Evolutionary conservation across 2,113 vertebrate species (phyloP).

Genomic region (Lophotis ruficrista): DNA sequence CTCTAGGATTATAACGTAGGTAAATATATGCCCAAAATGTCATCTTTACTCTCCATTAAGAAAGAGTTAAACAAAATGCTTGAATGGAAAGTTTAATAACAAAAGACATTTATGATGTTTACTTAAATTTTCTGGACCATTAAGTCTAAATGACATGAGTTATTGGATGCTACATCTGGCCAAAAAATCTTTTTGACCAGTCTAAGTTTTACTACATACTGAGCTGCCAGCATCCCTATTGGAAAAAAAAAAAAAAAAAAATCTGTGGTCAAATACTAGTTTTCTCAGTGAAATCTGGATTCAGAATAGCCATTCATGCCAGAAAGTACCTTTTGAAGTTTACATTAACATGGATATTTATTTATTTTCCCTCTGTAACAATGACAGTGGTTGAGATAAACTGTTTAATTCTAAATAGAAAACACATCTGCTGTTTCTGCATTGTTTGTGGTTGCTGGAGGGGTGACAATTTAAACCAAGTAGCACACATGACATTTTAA

Average conservation of each 20-base stretch:
- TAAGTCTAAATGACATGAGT: slow-evolving; percentile 80
- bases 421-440: slow-evolving; percentile 89
- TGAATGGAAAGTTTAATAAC: slow-evolving; percentile 82
- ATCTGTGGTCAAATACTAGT: slow-evolving; percentile 75
- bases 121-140: slow-evolving; percentile 83
- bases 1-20: slow-evolving; percentile 15
- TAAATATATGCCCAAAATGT: slow-evolving; percentile 40
- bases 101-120: slow-evolving; percentile 87
- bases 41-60: slow-evolving; percentile 71
- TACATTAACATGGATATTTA: slow-evolving; percentile 88
- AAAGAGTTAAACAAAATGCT: slow-evolving; percentile 82
- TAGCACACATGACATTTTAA: slow-evolving; percentile 86
- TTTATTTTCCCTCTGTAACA: slow-evolving; percentile 88
- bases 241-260: background rate
- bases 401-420: slow-evolving; percentile 87
- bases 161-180: slow-evolving; percentile 80
- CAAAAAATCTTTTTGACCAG: slow-evolving; percentile 81
- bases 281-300: slow-evolving; percentile 78
- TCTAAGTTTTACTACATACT: slow-evolving; percentile 74
- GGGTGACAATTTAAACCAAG: slow-evolving; percentile 86
- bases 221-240: slow-evolving; percentile 78
- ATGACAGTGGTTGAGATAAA: slow-evolving; percentile 87
- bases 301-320: slow-evolving; percentile 74
- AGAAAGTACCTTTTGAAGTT: slow-evolving; percentile 85
- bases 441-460: slow-evolving; percentile 89